Conservation (phyloP, 2,113 vertebrate species). For the Rutilus rutilus region DNA sequence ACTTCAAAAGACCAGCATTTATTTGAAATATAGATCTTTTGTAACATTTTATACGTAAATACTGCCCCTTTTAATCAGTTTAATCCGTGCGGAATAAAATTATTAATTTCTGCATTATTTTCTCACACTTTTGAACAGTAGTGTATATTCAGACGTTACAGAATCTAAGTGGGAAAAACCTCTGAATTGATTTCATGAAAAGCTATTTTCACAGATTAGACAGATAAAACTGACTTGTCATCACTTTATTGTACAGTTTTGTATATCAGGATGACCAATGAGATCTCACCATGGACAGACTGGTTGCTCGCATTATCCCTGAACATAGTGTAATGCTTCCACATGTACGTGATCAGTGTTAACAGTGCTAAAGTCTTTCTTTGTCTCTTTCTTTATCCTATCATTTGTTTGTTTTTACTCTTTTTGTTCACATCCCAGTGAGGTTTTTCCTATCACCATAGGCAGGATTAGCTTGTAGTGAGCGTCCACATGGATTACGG, state of each 20-base stretch:
- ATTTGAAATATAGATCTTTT: too few species aligned
- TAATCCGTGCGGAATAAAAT: too few species aligned
- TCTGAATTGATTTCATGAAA: not conserved
- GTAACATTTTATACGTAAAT: too few species aligned
- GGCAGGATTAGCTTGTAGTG: conserved; percentile 28
- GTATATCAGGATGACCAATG: not conserved
- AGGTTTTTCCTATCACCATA: not conserved
- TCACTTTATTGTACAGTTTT: not conserved
- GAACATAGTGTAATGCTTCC: not conserved
- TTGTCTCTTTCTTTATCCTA: not conserved
- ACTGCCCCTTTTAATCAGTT: too few species aligned
- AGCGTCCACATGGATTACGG: conserved; percentile 4
- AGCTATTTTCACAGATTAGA: not conserved
- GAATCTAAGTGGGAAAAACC: too few species aligned
- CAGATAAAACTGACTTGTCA: not conserved
- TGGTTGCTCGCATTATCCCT: not conserved
- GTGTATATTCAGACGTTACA: too few species aligned
- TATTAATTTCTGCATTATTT: too few species aligned
- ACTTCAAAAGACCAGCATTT: too few species aligned
- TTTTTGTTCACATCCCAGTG: not conserved
- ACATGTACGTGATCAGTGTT: not conserved
- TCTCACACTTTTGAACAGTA: too few species aligned
- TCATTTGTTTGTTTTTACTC: not conserved
- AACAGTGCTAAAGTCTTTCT: not conserved
- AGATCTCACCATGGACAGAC: not conserved